These are phyloP conservation scores for Chrysomela aeneicollis DNA, from an alignment of 2,888 invertebrate genomes.

Conservation along the genomic window DNA sequence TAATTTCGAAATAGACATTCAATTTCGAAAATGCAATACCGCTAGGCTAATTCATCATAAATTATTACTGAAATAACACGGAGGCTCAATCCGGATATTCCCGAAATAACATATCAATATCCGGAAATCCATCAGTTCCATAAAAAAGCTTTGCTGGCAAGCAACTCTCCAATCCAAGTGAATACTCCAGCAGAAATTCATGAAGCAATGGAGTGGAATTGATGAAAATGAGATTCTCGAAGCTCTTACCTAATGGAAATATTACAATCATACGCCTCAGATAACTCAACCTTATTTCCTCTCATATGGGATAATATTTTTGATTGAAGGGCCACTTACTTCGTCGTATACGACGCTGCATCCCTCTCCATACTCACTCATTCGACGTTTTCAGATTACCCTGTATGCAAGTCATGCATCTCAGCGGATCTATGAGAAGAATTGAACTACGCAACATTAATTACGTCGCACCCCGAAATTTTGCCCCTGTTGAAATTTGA, in stretches of 20 bases:
- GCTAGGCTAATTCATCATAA: background rate
- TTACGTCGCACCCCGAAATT: too few species aligned
- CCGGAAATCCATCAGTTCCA: background rate
- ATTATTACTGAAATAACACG: background rate
- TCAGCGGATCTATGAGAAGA: background rate
- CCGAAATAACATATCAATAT: too few species aligned
- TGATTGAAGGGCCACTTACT: background rate
- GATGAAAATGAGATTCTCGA: background rate
- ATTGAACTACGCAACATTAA: too few species aligned
- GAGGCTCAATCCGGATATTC: too few species aligned
- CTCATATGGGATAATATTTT: background rate
- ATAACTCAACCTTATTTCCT: background rate
- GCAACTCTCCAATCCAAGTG: background rate
- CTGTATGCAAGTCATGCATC: background rate
- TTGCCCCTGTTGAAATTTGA: too few species aligned
- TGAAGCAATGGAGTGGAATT: background rate
- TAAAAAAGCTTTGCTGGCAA: background rate
- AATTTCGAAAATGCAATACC: background rate
- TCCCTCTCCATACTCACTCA: background rate
- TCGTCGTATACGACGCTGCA: background rate
- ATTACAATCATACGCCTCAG: background rate
- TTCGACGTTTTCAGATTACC: background rate
- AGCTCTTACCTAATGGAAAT: background rate
- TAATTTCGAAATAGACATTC: background rate
- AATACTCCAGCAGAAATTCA: background rate